Conservation (phyloP, 2,888 invertebrate species). For the Empis livida region DNA sequence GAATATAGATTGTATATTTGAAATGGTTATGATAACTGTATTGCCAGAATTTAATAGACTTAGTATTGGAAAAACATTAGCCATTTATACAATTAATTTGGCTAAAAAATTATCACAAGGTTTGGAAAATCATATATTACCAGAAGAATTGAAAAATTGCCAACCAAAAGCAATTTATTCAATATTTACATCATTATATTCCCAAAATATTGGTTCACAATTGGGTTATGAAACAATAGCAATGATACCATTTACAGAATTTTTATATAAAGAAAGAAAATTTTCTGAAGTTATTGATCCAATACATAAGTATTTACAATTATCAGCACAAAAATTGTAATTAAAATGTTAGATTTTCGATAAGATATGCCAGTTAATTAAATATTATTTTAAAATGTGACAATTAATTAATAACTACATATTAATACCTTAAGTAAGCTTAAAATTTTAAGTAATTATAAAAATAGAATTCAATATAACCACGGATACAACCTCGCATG, state of each 20-base stretch:
- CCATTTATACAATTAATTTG: constrained; percentile 39
- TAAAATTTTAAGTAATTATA: too few species aligned
- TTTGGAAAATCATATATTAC: constrained; percentile 27
- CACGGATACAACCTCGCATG: too few species aligned
- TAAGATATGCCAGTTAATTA: too few species aligned
- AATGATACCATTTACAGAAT: constrained; percentile 40
- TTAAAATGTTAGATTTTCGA: too few species aligned
- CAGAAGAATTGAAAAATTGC: constrained; percentile 8
- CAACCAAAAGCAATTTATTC: constrained; percentile 39
- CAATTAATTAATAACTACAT: too few species aligned
- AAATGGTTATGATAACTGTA: constrained; percentile 50
- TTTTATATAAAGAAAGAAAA: constrained; percentile 43
- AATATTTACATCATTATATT: constrained; percentile 45
- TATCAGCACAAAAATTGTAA: constrained; percentile 5
- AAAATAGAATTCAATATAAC: too few species aligned
- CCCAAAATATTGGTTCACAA: constrained; percentile 43
- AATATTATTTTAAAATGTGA: too few species aligned
- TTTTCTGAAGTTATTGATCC: constrained; percentile 44
- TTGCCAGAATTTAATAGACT: constrained; percentile 35
- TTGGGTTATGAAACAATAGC: constrained; percentile 42
- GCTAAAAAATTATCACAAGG: constrained; percentile 34
- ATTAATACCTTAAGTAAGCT: too few species aligned
- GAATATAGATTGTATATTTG: constrained; percentile 43
- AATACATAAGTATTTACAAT: constrained; percentile 14
- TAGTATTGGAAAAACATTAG: constrained; percentile 39